These are phyloP conservation scores for Rapana venosa DNA, from an alignment of 2,888 invertebrate species.

Conservation along the genomic window DNA sequence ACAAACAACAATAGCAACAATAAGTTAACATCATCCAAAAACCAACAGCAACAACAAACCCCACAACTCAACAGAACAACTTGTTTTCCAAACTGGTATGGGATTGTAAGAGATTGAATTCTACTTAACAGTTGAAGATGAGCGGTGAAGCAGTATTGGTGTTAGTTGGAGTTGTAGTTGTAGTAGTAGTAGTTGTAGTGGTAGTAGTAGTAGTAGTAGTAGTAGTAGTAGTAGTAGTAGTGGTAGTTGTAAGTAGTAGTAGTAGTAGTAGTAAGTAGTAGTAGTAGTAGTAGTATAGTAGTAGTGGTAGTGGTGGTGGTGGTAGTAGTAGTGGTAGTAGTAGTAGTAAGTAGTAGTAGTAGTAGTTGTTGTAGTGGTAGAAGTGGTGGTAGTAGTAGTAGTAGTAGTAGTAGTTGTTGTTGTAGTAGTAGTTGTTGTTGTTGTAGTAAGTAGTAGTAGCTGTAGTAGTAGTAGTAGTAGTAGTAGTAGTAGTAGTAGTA, in stretches of 20 bases:
- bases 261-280: constrained; percentile 8
- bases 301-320: neutral
- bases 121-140: neutral
- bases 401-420: neutral
- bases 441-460: too few species aligned
- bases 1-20: neutral
- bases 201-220: too few species aligned
- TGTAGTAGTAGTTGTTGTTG: neutral
- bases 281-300: neutral
- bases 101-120: too few species aligned
- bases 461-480: too few species aligned
- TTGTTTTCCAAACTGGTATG: too few species aligned
- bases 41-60: neutral
- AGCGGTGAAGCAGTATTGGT: neutral
- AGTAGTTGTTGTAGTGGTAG: neutral
- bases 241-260: neutral
- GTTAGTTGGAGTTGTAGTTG: neutral
- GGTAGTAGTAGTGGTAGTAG: neutral
- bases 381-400: neutral
- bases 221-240: neutral
- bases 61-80: too few species aligned
- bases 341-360: neutral
- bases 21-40: neutral
- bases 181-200: neutral
- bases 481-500: neutral